Conservation (phyloP, 2,888 invertebrate genomes). For the Dicranocentrus wangi region DNA sequence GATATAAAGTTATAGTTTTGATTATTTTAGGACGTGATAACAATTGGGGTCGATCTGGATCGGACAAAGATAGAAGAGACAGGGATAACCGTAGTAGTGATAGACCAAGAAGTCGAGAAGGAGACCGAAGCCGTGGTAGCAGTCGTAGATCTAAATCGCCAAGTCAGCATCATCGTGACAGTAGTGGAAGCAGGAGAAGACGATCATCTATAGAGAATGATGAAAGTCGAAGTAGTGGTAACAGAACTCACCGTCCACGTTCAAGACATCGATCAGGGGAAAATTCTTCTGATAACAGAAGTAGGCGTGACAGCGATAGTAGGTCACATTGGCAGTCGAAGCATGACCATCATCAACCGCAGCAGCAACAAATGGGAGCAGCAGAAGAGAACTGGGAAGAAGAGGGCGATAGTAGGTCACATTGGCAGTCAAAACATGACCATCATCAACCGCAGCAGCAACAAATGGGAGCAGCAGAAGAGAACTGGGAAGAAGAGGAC, state of each 20-base stretch:
- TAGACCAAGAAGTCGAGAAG: slow-evolving; percentile 60
- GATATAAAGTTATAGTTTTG: background rate
- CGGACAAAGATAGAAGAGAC: slow-evolving; percentile 37
- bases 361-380: background rate
- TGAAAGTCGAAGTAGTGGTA: background rate
- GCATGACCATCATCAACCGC: slow-evolving; percentile 16
- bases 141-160: slow-evolving; percentile 40
- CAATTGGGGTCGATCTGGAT: slow-evolving; percentile 29
- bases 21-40: slow-evolving; percentile 33
- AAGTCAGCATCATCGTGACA: slow-evolving; percentile 18
- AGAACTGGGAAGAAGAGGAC: slow-evolving; percentile 31
- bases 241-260: slow-evolving; percentile 36
- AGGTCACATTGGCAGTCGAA: slow-evolving; percentile 21
- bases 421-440: slow-evolving; percentile 20
- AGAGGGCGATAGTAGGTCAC: slow-evolving; percentile 11
- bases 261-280: slow-evolving; percentile 43
- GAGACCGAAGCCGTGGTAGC: slow-evolving; percentile 50
- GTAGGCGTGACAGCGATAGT: slow-evolving; percentile 16
- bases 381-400: slow-evolving; percentile 26
- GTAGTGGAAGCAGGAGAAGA: slow-evolving; percentile 46
- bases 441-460: slow-evolving; percentile 5
- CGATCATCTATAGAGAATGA: slow-evolving; percentile 36
- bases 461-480: background rate
- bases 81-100: slow-evolving; percentile 54
- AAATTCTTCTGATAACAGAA: background rate